A percentile compares a stretch with the other conserved stretches of the same genome.
phyloP scores from a whole-genome alignment of 2,888 invertebrate species.

The Cantharis flavilabris region DNA sequence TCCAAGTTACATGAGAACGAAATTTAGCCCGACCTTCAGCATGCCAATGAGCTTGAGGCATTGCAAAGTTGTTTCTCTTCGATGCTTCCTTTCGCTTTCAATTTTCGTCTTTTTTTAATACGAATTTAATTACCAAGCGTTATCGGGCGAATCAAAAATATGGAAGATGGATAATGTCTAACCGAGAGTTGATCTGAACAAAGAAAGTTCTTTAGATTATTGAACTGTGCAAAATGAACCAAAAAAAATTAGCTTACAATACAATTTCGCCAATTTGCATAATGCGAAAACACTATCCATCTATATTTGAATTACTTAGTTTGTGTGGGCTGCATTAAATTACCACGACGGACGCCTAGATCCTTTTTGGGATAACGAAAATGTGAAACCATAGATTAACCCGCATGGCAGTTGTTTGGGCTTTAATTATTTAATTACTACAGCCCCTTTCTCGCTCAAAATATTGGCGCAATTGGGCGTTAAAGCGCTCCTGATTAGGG shows the following conservation, averaged over 20 bases:
- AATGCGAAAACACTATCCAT: background rate
- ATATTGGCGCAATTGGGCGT: background rate
- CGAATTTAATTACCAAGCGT: background rate
- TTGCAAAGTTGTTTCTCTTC: background rate
- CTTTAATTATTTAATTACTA: background rate
- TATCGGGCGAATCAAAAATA: background rate
- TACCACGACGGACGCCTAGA: background rate
- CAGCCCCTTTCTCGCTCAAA: background rate
- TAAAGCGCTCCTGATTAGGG: background rate
- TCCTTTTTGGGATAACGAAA: background rate
- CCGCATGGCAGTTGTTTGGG: background rate
- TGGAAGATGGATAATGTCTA: background rate
- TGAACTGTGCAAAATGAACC: background rate
- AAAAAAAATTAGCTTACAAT: background rate
- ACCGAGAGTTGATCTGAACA: background rate
- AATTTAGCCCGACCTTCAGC: background rate
- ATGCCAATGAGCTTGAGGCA: background rate
- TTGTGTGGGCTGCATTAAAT: conserved; percentile 8
- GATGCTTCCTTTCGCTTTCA: background rate
- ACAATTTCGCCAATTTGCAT: conserved; percentile 1
- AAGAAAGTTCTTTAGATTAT: background rate
- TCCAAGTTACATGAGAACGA: background rate
- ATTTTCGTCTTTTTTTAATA: background rate
- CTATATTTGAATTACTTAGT: conserved; percentile 9
- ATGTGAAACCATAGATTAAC: background rate